These are phyloP conservation scores for Pygoscelis antarcticus DNA, from an alignment of 2,113 vertebrate species.

Conservation along the genomic window DNA sequence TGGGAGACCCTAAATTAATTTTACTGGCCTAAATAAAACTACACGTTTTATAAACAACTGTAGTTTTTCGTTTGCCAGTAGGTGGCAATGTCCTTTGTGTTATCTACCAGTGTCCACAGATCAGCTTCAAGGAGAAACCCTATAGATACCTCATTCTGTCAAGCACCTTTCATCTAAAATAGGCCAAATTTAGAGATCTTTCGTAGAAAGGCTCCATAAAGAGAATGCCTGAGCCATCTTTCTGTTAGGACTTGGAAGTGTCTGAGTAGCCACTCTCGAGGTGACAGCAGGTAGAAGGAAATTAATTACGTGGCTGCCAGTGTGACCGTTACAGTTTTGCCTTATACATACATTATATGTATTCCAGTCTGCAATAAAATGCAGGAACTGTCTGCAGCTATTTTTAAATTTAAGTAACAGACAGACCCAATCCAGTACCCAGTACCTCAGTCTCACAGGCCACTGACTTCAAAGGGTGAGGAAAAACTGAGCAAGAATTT, in stretches of 20 bases:
- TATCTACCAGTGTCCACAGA: not conserved
- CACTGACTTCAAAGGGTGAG: not conserved
- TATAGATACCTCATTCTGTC: not conserved
- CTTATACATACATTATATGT: not conserved
- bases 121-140: not conserved
- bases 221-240: not conserved
- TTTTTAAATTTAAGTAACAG: not conserved
- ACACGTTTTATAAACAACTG: too few relatives aligned
- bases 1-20: too few relatives aligned
- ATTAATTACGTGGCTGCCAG: not conserved
- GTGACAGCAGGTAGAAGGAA: not conserved
- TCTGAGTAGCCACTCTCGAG: not conserved
- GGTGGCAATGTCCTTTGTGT: slow-evolving; percentile 46
- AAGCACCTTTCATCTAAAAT: not conserved
- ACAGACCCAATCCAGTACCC: not conserved
- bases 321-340: not conserved
- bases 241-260: not conserved
- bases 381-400: not conserved
- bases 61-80: slow-evolving; percentile 4
- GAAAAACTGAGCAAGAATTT: not conserved
- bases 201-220: not conserved
- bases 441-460: not conserved
- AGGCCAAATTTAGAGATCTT: not conserved
- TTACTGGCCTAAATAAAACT: not conserved
- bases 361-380: not conserved